These are phyloP conservation scores for Pachypanchax playfairii DNA, from an alignment of 2,113 vertebrate genomes.

Conservation along the genomic window DNA sequence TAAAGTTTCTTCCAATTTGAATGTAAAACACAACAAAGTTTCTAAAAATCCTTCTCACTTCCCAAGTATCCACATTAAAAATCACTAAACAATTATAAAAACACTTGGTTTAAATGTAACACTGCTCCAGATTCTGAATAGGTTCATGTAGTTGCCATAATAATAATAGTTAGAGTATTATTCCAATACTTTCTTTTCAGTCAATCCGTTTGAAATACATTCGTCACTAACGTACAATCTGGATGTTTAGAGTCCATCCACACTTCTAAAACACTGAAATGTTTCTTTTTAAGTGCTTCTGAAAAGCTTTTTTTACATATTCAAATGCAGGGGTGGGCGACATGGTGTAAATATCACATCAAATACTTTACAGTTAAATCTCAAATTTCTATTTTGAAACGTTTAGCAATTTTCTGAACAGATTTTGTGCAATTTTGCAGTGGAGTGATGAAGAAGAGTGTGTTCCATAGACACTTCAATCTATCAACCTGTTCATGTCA, in stretches of 20 bases:
- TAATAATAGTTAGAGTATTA: slow-evolving; percentile 14
- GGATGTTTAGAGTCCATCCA: slow-evolving; percentile 38
- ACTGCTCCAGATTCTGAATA: slow-evolving; percentile 40
- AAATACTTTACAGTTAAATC: too few relatives aligned
- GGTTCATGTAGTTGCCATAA: slow-evolving; percentile 21
- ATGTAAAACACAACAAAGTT: slow-evolving; percentile 56
- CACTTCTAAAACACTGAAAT: slow-evolving; percentile 20
- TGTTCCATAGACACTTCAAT: too few relatives aligned
- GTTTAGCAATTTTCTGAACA: too few relatives aligned
- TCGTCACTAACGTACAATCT: slow-evolving; percentile 47
- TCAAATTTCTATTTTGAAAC: too few relatives aligned
- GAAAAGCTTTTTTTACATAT: too few relatives aligned
- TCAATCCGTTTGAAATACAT: slow-evolving; percentile 55
- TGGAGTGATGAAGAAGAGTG: too few relatives aligned
- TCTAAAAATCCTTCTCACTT: slow-evolving; percentile 41
- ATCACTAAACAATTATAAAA: slow-evolving; percentile 64
- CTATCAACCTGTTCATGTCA: too few relatives aligned
- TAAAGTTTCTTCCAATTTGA: slow-evolving; percentile 52
- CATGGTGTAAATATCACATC: too few relatives aligned
- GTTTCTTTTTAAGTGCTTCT: slow-evolving; percentile 49
- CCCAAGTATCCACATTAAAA: slow-evolving; percentile 41
- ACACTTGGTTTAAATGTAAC: slow-evolving; percentile 65
- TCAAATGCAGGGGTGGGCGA: too few relatives aligned
- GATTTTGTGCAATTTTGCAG: too few relatives aligned
- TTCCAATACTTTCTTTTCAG: slow-evolving; percentile 39